Conservation (phyloP, 2,888 invertebrate genomes). For the Argyresthia albistria region DNA sequence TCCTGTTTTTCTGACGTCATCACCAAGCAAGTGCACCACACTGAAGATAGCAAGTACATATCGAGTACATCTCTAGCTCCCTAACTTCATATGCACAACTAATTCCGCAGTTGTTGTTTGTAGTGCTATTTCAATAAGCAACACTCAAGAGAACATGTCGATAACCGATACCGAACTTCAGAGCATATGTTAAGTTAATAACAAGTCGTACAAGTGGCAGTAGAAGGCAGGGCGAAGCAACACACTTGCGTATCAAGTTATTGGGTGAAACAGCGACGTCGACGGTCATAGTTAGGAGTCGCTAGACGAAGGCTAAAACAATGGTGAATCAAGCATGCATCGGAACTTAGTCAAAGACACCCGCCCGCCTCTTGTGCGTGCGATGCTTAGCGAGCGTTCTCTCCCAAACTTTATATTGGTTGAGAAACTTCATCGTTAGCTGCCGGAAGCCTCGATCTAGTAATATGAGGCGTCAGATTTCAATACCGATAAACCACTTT, state of each 20-base stretch:
- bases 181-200: constrained; percentile 52
- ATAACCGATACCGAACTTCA: constrained; percentile 45
- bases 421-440: constrained; percentile 50
- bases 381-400: constrained; percentile 50
- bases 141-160: constrained; percentile 15
- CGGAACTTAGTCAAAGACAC: constrained; percentile 64
- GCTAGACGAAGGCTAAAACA: constrained; percentile 49
- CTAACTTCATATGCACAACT: neutral
- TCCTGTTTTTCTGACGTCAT: no score
- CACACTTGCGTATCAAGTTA: constrained; percentile 45
- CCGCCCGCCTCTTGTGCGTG: constrained; percentile 49
- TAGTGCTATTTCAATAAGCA: constrained; percentile 9
- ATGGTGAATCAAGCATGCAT: constrained; percentile 68
- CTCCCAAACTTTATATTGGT: constrained; percentile 64
- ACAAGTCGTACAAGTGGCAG: constrained; percentile 48
- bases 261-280: constrained; percentile 22
- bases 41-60: neutral
- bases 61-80: no score
- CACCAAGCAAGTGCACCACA: neutral
- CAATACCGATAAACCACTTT: neutral
- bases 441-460: constrained; percentile 29
- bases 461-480: constrained; percentile 18
- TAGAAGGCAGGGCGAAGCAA: constrained; percentile 28
- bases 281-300: constrained; percentile 53
- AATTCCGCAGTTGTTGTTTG: constrained; percentile 4